A percentile compares a stretch with the other conserved stretches of the same genome.
phyloP scores from a whole-genome alignment of 1,140 invertebrate genomes.

The Scaptodrosophila lebanonensis region DNA sequence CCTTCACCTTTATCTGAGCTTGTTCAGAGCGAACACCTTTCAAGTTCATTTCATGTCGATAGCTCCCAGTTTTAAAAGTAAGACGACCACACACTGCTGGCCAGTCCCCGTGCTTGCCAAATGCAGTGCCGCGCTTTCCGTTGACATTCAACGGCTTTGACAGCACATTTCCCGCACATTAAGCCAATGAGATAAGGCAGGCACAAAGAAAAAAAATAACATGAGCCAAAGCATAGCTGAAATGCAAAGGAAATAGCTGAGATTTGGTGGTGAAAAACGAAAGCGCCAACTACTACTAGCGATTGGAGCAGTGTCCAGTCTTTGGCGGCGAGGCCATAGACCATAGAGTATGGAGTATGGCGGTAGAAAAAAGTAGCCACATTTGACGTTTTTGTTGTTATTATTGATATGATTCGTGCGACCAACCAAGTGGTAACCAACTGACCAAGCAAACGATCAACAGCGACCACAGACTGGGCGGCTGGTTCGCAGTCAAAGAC shows the following conservation, averaged over 20 bases:
- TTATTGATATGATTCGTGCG: slow-evolving; percentile 38
- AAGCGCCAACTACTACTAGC: slow-evolving; percentile 15
- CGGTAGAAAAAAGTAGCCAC: slow-evolving; percentile 25
- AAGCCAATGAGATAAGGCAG: slow-evolving; percentile 19
- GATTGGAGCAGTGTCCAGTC: too few species aligned
- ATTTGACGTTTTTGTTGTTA: slow-evolving; percentile 27
- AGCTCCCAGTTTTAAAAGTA: too few species aligned
- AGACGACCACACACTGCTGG: too few species aligned
- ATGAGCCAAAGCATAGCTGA: too few species aligned
- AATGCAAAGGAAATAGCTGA: slow-evolving; percentile 37
- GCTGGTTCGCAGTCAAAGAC: too few species aligned
- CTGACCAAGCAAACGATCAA: slow-evolving; percentile 3
- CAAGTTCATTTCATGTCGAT: too few species aligned
- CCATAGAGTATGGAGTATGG: background rate
- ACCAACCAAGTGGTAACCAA: slow-evolving; percentile 23
- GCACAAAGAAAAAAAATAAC: slow-evolving; percentile 21
- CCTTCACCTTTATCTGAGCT: too few species aligned
- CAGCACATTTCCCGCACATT: slow-evolving; percentile 56
- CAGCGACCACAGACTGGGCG: too few species aligned
- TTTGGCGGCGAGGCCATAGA: too few species aligned
- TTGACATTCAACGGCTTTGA: slow-evolving; percentile 33
- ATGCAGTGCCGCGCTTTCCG: slow-evolving; percentile 12
- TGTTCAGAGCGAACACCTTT: too few species aligned
- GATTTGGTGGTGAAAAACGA: slow-evolving; percentile 24
- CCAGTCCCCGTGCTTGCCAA: too few species aligned